Evolutionary conservation across 2,888 invertebrate species (phyloP).

Genomic region (Spicauda simplicius): DNA sequence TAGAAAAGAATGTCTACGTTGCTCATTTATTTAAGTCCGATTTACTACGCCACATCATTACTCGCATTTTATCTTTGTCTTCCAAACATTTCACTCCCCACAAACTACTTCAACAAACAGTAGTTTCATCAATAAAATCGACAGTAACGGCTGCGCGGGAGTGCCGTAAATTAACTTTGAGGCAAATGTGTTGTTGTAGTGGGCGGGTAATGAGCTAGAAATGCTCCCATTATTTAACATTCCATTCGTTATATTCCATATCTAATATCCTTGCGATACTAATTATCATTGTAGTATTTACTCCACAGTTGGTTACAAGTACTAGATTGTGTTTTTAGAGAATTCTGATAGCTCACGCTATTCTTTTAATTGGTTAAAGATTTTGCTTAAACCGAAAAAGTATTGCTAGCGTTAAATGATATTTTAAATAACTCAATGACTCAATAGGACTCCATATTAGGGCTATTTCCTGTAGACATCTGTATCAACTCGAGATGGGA

Average conservation of each 20-base stretch:
- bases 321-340: too few species aligned
- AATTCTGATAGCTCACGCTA: too few species aligned
- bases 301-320: too few species aligned
- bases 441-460: too few species aligned
- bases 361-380: too few species aligned
- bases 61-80: slow-evolving; percentile 1
- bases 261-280: too few species aligned
- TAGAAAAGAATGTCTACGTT: neutral
- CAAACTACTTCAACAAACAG: neutral
- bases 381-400: too few species aligned
- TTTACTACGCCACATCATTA: neutral
- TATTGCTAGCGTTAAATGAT: too few species aligned
- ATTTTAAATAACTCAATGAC: too few species aligned
- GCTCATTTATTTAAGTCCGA: neutral
- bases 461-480: too few species aligned
- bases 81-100: neutral
- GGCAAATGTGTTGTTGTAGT: neutral
- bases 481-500: too few species aligned
- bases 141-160: slow-evolving; percentile 13
- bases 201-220: slow-evolving; percentile 1
- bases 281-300: too few species aligned
- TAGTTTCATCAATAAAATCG: slow-evolving; percentile 11
- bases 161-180: slow-evolving; percentile 8
- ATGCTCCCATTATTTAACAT: neutral
- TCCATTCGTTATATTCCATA: neutral